Conservation (phyloP, 2,888 invertebrate species). For the Oscheius onirici region DNA sequence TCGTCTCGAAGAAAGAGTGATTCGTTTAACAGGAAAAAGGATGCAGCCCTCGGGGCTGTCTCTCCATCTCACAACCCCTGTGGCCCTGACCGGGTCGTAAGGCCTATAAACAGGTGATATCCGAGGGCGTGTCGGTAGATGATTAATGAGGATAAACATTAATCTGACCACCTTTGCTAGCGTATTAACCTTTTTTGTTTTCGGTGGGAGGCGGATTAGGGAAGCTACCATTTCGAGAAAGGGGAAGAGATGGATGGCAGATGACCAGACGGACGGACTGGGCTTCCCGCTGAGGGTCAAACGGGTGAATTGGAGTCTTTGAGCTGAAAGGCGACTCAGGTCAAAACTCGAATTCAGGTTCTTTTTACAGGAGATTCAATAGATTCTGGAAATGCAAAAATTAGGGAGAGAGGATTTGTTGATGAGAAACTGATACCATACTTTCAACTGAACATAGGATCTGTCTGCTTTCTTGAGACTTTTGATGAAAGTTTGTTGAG, state of each 20-base stretch:
- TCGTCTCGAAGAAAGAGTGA: conserved; percentile 21
- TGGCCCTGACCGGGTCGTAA: conserved; percentile 22
- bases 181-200: too few species aligned
- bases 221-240: not conserved
- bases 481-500: too few species aligned
- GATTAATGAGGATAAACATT: conserved; percentile 22
- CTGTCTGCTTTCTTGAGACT: too few species aligned
- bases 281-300: conserved; percentile 6
- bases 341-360: too few species aligned
- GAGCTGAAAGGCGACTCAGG: too few species aligned
- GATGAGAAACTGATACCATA: too few species aligned
- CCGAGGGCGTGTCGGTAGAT: conserved; percentile 26
- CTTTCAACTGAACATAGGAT: too few species aligned
- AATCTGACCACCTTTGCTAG: conserved; percentile 5
- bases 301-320: not conserved
- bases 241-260: too few species aligned
- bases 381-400: too few species aligned
- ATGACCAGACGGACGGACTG: not conserved
- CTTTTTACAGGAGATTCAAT: too few species aligned
- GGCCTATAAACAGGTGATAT: conserved; percentile 26
- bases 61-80: not conserved
- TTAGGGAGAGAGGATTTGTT: too few species aligned
- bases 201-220: too few species aligned
- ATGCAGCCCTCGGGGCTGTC: conserved; percentile 14
- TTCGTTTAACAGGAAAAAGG: conserved; percentile 7